Evolutionary conservation across 2,888 invertebrate genomes (phyloP).

Genomic region (Melanchra persicariae): DNA sequence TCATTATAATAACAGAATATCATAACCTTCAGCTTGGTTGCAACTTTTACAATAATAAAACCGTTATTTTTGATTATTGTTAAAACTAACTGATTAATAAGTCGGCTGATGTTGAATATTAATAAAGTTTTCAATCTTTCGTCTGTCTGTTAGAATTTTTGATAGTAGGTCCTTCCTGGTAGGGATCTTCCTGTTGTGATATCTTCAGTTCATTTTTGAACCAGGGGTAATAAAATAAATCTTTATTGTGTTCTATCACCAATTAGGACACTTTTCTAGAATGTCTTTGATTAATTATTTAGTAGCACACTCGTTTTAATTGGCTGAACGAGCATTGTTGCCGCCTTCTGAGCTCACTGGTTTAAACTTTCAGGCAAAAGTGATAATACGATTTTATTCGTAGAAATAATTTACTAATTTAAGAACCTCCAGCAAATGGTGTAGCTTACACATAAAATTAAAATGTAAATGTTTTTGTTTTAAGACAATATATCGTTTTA

Average conservation of each 20-base stretch:
- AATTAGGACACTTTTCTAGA: conserved; percentile 17
- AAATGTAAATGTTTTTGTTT: no score
- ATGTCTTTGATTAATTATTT: conserved; percentile 4
- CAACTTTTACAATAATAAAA: not conserved
- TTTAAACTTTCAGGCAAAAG: not conserved
- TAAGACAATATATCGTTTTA: no score
- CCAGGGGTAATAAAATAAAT: not conserved
- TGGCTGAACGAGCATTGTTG: not conserved
- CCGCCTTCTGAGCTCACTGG: conserved; percentile 8
- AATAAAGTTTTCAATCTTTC: not conserved
- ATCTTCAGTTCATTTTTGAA: not conserved
- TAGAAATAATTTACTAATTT: no score
- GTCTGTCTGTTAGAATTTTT: not conserved
- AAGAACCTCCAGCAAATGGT: no score
- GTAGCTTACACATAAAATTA: no score
- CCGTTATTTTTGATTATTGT: not conserved
- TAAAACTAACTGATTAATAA: not conserved
- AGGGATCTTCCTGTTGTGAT: not conserved
- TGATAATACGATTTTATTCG: not conserved
- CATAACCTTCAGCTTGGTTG: conserved; percentile 13
- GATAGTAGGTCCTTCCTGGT: no score
- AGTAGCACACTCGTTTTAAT: not conserved
- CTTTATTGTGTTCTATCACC: not conserved
- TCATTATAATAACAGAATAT: conserved; percentile 11
- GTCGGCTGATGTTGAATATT: not conserved